phyloP scores from a whole-genome alignment of 1,140 invertebrate species.

The Zaprionus africanus region DNA sequence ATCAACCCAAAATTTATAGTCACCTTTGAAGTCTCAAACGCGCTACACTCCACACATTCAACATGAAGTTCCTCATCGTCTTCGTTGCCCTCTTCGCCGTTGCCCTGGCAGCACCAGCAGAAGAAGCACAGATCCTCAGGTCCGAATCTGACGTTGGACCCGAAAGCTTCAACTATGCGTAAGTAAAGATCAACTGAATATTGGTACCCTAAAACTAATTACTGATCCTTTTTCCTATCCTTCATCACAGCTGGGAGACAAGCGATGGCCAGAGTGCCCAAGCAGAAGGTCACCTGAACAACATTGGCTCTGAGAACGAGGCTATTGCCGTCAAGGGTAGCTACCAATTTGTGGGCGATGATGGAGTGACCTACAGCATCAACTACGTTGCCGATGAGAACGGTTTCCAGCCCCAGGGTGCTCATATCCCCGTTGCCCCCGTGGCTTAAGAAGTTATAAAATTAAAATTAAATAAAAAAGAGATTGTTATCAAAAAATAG shows the following conservation, averaged over 20 bases:
- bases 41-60: constrained; percentile 21
- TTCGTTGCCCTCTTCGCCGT: constrained; percentile 63
- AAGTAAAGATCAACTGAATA: constrained; percentile 58
- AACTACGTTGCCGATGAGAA: constrained; percentile 90
- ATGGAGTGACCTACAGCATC: constrained; percentile 87
- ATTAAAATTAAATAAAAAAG: constrained; percentile 22
- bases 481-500: not conserved
- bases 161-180: constrained; percentile 84
- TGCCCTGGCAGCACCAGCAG: constrained; percentile 52
- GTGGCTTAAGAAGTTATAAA: constrained; percentile 19
- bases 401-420: constrained; percentile 89
- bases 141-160: constrained; percentile 83
- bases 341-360: constrained; percentile 86
- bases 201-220: not conserved
- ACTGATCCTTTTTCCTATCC: not conserved
- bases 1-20: constrained; percentile 34
- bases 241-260: constrained; percentile 34
- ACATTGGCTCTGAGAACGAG: constrained; percentile 49
- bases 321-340: constrained; percentile 85
- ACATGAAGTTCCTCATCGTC: constrained; percentile 63
- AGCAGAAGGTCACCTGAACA: constrained; percentile 38
- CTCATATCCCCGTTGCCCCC: constrained; percentile 86
- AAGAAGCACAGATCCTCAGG: constrained; percentile 66
- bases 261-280: constrained; percentile 25
- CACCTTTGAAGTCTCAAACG: constrained; percentile 48